Percentiles rank a stretch among this genome's conserved stretches.
phyloP scores from a whole-genome alignment of 2,888 invertebrate genomes.

The Tenthredo scrophulariae region DNA sequence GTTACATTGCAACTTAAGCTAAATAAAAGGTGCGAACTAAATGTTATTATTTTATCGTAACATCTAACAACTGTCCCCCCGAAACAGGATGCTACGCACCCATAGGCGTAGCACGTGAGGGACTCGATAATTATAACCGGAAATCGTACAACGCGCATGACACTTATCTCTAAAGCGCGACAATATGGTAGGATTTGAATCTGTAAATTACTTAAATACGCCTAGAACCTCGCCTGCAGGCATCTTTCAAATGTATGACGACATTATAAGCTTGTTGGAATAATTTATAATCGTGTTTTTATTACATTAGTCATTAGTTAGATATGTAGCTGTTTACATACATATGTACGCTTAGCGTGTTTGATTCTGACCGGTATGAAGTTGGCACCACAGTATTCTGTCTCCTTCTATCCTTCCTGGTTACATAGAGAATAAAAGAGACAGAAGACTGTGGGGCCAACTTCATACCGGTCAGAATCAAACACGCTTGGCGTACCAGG shows the following conservation, averaged over 20 bases:
- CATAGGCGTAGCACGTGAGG: constrained; percentile 51
- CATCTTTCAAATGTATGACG: neutral
- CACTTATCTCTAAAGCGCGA: neutral
- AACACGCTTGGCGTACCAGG: no score
- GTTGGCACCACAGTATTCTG: no score
- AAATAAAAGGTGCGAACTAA: constrained; percentile 60
- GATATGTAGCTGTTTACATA: neutral
- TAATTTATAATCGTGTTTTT: neutral
- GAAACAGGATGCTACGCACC: constrained; percentile 63
- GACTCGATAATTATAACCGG: constrained; percentile 25
- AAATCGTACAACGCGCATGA: constrained; percentile 16
- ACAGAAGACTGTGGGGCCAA: no score
- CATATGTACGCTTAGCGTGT: no score
- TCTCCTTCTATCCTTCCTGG: no score
- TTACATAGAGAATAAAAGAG: no score
- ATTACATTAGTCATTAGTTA: neutral
- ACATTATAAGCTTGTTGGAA: neutral
- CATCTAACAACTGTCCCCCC: constrained; percentile 65
- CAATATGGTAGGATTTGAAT: constrained; percentile 5
- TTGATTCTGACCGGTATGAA: no score
- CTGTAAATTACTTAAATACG: neutral
- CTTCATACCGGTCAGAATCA: no score
- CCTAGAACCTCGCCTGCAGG: no score
- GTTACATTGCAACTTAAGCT: constrained; percentile 65
- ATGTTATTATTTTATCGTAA: constrained; percentile 64